These are phyloP conservation scores for Drosophila mayri DNA, from an alignment of 1,140 invertebrate genomes.

Conservation along the genomic window DNA sequence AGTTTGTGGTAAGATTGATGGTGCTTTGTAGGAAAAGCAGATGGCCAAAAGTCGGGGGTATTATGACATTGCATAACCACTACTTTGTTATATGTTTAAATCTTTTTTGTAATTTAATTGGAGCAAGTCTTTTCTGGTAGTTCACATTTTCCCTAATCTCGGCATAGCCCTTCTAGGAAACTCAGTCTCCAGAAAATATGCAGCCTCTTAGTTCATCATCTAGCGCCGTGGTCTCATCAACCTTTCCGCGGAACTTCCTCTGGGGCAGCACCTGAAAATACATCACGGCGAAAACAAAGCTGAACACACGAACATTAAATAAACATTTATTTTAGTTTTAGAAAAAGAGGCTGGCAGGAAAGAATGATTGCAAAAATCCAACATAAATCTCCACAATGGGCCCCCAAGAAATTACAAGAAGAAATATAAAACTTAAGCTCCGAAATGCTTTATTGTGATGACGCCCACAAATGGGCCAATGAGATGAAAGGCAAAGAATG, in stretches of 20 bases:
- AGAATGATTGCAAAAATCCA: constrained; percentile 81
- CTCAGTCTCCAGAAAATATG: background rate
- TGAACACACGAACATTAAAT: constrained; percentile 50
- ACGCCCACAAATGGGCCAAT: constrained; percentile 68
- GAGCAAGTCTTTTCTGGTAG: background rate
- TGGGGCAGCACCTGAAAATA: constrained; percentile 61
- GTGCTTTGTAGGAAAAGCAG: constrained; percentile 7
- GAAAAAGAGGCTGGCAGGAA: constrained; percentile 31
- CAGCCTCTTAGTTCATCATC: constrained; percentile 14
- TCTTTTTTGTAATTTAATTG: background rate
- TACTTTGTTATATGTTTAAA: background rate
- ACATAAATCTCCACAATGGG: constrained; percentile 70
- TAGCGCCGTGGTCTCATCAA: constrained; percentile 10
- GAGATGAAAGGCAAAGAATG: constrained; percentile 50
- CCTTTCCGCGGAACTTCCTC: constrained; percentile 56
- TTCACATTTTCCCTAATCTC: background rate
- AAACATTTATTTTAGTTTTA: constrained; percentile 73
- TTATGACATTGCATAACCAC: constrained; percentile 5
- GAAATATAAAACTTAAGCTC: constrained; percentile 63
- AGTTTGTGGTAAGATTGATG: constrained; percentile 10
- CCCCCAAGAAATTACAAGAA: constrained; percentile 51
- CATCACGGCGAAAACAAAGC: constrained; percentile 26
- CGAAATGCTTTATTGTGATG: constrained; percentile 73
- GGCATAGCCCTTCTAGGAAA: constrained; percentile 20
- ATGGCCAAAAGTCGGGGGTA: background rate